Evolutionary conservation across 1,140 invertebrate genomes (phyloP), one percentile per base, ranked within the genome.

Genomic region (Drosophila biarmipes): DNA sequence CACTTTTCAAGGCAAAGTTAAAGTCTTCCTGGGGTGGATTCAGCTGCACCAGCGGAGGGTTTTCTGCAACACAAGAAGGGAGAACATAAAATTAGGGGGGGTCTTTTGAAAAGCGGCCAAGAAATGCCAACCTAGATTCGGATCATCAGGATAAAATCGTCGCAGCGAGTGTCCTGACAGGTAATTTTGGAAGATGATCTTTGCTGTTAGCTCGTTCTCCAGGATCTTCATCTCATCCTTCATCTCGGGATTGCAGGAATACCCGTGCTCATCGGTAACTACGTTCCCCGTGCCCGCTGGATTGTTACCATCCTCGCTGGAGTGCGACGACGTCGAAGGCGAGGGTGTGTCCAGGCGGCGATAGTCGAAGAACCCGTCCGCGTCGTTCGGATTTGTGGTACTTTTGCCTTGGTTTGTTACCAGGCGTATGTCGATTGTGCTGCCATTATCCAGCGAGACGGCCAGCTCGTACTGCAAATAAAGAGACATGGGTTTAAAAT

Each of bases 11-110:
- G 27, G 77, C 89, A 52, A 90, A 92, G 52, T 86, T 89, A 24
- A 91, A 92, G 74, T 92, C 91, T 53, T 84, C 76, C 61, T 85
- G 85, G 21, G 91, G 91, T 27, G 91, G 91, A 72, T 92, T 92
- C 1, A 92, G 42, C 45, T 90, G 91, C 15, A 92, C 71, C 11
- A 92, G 64, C 4, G 91, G 91, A 4, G 91, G 77, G 64, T 92
- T 92, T 80, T 90, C 91, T 92, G 38, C 15, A 78, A 86, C 21
- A 46, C 8, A 37, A 35, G 27, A 0, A 12, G 21, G 6, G n/a
- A 38, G 7, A 5, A 53, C 6, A 15, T 0, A 19, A 10, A 31
- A n/a, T 37, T 17, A 46, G 35, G 0, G 6, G 17, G 11, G 12
- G 17, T 3, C 0, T 19, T 5, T 8, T 11, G 15, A 6, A 34